Conservation (phyloP, 2,888 invertebrate species). For the Cheiracanthium punctorium region DNA sequence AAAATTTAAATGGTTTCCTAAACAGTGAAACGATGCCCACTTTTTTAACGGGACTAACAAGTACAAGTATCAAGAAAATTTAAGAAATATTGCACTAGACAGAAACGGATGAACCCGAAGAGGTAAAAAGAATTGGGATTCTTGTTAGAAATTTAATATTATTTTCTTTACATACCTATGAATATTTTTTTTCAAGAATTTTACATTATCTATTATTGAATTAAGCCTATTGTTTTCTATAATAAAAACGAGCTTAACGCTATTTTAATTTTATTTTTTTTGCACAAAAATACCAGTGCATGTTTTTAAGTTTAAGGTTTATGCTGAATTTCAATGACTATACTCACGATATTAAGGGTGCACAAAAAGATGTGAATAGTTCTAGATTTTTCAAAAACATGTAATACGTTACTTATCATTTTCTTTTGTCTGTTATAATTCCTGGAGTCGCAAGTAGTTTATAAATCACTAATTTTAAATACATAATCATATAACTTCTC, state of each 20-base stretch:
- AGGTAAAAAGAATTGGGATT: not conserved
- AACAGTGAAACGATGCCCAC: not conserved
- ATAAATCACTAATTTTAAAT: constrained; percentile 2
- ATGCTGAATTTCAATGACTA: not conserved
- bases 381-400: too few relatives aligned
- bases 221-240: not conserved
- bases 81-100: not conserved
- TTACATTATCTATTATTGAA: not conserved
- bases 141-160: not conserved
- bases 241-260: not conserved
- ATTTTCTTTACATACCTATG: not conserved
- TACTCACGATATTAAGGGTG: not conserved
- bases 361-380: not conserved
- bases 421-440: not conserved
- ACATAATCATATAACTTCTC: not conserved
- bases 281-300: not conserved
- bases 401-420: too few relatives aligned
- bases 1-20: not conserved
- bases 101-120: not conserved
- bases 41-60: not conserved
- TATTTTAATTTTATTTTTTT: not conserved
- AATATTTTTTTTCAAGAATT: not conserved
- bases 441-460: not conserved
- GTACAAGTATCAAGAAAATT: not conserved
- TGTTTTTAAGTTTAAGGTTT: not conserved